Conservation (phyloP, 2,797 vertebrate genomes). For the Acomys russatus region DNA sequence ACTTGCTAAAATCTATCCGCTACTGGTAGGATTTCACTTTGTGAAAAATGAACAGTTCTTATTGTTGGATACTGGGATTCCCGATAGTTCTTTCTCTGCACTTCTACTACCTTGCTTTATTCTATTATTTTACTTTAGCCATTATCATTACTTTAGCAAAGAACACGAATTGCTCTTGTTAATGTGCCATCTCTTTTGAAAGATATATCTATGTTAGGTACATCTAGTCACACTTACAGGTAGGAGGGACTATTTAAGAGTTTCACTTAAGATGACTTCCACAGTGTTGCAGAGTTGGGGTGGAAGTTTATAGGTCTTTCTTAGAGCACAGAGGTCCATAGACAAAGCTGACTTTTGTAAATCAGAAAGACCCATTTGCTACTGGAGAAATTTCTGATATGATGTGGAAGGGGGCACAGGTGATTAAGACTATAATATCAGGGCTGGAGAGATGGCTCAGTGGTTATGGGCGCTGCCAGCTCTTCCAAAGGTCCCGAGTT, state of each 20-base stretch:
- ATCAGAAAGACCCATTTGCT: background rate
- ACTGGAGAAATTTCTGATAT: background rate
- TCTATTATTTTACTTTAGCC: background rate
- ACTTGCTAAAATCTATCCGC: background rate
- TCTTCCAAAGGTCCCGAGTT: too few species aligned
- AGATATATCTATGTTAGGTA: background rate
- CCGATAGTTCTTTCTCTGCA: background rate
- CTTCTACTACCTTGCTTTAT: background rate
- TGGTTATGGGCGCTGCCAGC: too few species aligned
- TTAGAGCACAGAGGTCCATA: background rate
- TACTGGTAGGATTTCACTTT: background rate
- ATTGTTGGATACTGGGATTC: background rate
- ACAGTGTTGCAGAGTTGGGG: background rate
- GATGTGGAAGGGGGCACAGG: background rate
- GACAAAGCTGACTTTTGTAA: background rate
- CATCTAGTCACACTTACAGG: background rate
- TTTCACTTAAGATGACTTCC: background rate
- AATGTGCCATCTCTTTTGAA: slow-evolving; percentile 20
- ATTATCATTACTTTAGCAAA: background rate
- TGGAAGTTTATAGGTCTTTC: background rate
- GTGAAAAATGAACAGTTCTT: background rate
- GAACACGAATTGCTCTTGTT: background rate
- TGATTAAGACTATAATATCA: background rate
- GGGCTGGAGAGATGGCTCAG: too few species aligned
- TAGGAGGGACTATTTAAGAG: background rate